Conservation (phyloP, 2,113 vertebrate genomes). For the Ariopsis seemanni region DNA sequence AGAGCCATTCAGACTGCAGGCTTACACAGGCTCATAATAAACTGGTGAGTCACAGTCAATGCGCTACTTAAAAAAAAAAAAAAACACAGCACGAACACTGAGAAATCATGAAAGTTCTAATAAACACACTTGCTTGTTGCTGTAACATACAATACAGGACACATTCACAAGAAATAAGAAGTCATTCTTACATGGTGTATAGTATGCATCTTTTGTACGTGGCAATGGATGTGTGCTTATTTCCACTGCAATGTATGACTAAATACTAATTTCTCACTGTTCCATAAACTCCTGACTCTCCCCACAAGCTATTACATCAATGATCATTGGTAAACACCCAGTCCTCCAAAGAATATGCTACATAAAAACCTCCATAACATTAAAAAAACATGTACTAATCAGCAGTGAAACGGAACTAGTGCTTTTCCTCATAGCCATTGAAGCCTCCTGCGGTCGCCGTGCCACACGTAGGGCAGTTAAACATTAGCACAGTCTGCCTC, state of each 20-base stretch:
- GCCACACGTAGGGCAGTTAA: slow-evolving; percentile 23
- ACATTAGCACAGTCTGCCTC: slow-evolving; percentile 11
- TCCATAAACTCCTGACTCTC: no score
- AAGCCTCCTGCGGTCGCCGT: not conserved
- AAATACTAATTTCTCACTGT: no score
- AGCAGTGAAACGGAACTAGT: not conserved
- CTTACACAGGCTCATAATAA: slow-evolving; percentile 43
- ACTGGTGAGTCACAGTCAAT: slow-evolving; percentile 48
- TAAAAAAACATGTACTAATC: not conserved
- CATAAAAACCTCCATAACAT: not conserved
- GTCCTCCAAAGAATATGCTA: not conserved
- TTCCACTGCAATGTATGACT: not conserved
- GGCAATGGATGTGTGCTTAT: not conserved
- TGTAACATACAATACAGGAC: not conserved
- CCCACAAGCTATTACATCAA: not conserved
- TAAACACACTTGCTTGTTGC: not conserved
- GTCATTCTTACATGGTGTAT: not conserved
- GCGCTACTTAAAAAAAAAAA: slow-evolving; percentile 13
- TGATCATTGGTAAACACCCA: slow-evolving; percentile 10
- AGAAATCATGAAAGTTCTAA: not conserved
- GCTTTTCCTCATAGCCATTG: slow-evolving; percentile 1
- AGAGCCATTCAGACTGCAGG: slow-evolving; percentile 34
- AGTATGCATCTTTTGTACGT: not conserved
- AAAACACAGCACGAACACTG: not conserved
- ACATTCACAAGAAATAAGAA: not conserved